Conservation (phyloP, 2,797 vertebrate genomes). For the Karalla daura region DNA sequence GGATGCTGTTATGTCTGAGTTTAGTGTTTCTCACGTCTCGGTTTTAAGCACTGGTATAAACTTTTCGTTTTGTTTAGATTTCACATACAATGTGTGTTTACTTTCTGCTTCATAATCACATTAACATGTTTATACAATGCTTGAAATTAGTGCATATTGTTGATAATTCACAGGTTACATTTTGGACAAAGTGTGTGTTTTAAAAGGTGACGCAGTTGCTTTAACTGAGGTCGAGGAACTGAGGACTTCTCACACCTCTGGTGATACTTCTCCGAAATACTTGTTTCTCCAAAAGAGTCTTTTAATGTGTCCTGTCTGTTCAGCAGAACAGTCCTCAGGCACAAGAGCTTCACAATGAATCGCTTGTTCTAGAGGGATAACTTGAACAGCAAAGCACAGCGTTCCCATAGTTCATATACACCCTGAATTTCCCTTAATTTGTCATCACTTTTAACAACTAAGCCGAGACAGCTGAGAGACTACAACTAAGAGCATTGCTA, state of each 20-base stretch:
- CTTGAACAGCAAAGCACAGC: constrained; percentile 16
- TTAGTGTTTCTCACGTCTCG: not conserved
- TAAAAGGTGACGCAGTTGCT: not conserved
- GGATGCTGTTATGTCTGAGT: not conserved
- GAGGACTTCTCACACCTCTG: not conserved
- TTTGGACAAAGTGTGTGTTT: not conserved
- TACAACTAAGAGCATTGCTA: not conserved
- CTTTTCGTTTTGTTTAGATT: no score
- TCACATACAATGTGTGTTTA: no score
- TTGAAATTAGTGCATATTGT: not conserved
- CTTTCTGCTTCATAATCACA: no score
- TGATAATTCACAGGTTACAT: no score
- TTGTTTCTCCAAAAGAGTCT: no score
- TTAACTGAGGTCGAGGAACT: not conserved
- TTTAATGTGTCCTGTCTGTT: not conserved
- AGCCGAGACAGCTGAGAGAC: no score
- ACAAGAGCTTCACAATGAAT: not conserved
- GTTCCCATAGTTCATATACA: not conserved
- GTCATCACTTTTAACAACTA: no score
- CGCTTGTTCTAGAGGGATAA: not conserved
- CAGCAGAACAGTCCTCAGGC: constrained; percentile 7
- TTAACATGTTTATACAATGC: not conserved
- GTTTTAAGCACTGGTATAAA: not conserved
- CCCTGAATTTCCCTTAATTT: not conserved
- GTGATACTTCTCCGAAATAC: not conserved